Percentiles rank a stretch among this genome's conserved stretches.
Conservation (phyloP, 2,113 vertebrate species). For the Carollia perspicillata region DNA sequence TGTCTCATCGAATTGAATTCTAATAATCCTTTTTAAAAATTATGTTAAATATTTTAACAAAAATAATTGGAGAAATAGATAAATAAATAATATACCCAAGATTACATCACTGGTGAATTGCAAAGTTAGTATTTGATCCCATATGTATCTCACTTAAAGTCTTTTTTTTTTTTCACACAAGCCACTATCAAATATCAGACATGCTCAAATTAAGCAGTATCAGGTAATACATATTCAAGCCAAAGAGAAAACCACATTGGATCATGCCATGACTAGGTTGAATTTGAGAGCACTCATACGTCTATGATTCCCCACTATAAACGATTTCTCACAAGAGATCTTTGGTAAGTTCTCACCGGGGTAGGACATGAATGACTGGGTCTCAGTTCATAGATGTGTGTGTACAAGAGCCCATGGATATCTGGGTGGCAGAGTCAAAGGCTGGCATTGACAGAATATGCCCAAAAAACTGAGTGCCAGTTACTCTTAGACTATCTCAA, state of each 20-base stretch:
- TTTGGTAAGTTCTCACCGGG: not conserved
- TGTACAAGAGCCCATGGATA: not conserved
- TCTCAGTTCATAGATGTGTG: not conserved
- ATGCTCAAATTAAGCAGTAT: not conserved
- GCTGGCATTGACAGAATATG: not conserved
- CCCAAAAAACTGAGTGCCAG: not conserved
- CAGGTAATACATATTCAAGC: not conserved
- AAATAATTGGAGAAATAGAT: not conserved
- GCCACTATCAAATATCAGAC: not conserved
- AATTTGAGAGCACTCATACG: not conserved
- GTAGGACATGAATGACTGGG: not conserved
- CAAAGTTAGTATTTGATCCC: not conserved
- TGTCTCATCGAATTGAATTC: not conserved
- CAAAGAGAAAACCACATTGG: not conserved
- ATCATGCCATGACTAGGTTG: not conserved
- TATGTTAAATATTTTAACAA: not conserved
- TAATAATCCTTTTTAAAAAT: not conserved
- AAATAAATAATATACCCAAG: not conserved
- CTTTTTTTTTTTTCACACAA: not conserved
- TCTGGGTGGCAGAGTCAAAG: too few relatives aligned
- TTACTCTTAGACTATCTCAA: not conserved
- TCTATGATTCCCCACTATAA: not conserved
- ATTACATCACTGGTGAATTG: not conserved
- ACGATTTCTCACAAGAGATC: not conserved
- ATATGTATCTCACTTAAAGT: not conserved